phyloP scores from a whole-genome alignment of 2,797 vertebrate genomes.

The Protonibea diacanthus region DNA sequence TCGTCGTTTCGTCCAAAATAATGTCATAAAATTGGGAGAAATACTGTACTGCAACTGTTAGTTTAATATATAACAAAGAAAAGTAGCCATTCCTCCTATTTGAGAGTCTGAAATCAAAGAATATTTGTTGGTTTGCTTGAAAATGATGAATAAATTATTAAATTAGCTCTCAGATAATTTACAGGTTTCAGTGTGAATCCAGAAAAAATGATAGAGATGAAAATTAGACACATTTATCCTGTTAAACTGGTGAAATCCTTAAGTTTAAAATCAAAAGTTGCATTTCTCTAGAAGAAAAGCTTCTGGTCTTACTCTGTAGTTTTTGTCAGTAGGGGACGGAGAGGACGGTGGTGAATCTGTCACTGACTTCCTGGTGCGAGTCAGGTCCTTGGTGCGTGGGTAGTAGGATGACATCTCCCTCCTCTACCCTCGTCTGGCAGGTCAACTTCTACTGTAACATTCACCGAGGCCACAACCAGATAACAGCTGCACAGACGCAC shows the following conservation, averaged over 20 bases:
- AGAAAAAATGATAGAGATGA: background rate
- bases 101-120: background rate
- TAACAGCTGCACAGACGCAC: slow-evolving; percentile 54
- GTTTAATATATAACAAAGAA: background rate
- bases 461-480: slow-evolving; percentile 51
- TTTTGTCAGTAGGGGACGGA: slow-evolving; percentile 94
- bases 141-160: background rate
- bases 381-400: slow-evolving; percentile 93
- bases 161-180: background rate
- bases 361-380: slow-evolving; percentile 92
- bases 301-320: slow-evolving; percentile 91
- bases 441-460: slow-evolving; percentile 58
- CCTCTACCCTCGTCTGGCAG: slow-evolving; percentile 45
- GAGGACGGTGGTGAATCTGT: slow-evolving; percentile 95
- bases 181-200: background rate
- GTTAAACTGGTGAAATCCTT: background rate
- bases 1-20: background rate
- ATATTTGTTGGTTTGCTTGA: background rate
- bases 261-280: background rate
- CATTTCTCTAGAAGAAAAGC: slow-evolving; percentile 24
- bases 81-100: background rate
- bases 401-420: slow-evolving; percentile 92
- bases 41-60: background rate
- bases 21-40: background rate
- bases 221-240: background rate